phyloP scores from a whole-genome alignment of 2,888 invertebrate species.

The Phorcus lineatus region DNA sequence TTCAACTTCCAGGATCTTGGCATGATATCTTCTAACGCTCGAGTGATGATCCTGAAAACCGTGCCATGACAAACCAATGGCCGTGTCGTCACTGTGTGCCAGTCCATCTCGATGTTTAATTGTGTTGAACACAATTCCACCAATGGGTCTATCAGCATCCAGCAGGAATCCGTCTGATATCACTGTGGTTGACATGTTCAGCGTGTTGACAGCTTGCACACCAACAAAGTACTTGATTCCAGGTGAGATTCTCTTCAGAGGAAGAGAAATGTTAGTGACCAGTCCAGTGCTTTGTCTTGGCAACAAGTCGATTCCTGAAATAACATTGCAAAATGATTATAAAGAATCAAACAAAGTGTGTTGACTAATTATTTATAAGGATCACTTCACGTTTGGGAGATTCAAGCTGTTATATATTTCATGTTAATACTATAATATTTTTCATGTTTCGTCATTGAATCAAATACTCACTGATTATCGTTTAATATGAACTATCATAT shows the following conservation, averaged over 20 bases:
- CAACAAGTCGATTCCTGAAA: slow-evolving; percentile 41
- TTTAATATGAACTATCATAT: too few species aligned
- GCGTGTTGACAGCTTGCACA: slow-evolving; percentile 40
- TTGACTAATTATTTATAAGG: too few species aligned
- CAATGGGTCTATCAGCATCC: neutral
- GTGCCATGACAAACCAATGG: slow-evolving; percentile 8
- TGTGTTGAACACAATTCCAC: slow-evolving; percentile 21
- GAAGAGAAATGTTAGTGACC: slow-evolving; percentile 27
- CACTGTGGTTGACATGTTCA: neutral
- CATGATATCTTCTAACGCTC: neutral
- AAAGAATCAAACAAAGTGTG: too few species aligned
- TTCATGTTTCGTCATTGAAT: too few species aligned
- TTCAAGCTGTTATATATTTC: too few species aligned
- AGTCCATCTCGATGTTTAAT: neutral
- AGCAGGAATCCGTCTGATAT: slow-evolving; percentile 16
- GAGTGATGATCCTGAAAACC: slow-evolving; percentile 24
- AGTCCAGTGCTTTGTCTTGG: slow-evolving; percentile 24
- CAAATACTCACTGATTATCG: too few species aligned
- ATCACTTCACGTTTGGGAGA: too few species aligned
- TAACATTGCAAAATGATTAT: neutral
- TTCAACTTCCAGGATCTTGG: neutral
- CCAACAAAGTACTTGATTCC: slow-evolving; percentile 44
- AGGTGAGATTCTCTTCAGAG: slow-evolving; percentile 31
- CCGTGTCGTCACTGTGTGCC: neutral
- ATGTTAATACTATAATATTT: too few species aligned